These are phyloP conservation scores for Actinostola sp. DNA, from an alignment of 92 coral and sea anemone species.

Conservation along the genomic window DNA sequence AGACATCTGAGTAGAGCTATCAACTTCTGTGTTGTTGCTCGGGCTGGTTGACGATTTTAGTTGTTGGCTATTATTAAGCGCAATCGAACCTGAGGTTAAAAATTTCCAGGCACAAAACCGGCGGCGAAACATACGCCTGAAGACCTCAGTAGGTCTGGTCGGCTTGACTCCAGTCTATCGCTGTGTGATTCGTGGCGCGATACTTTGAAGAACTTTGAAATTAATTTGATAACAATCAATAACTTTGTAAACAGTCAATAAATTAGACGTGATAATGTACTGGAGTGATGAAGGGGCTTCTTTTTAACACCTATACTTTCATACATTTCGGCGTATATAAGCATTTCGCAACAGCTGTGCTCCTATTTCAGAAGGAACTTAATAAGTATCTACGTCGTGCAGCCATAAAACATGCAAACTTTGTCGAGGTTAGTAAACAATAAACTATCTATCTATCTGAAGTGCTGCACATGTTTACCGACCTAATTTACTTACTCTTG, in stretches of 20 bases:
- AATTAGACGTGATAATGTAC: not conserved
- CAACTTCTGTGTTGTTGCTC: not conserved
- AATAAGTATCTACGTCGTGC: too few relatives aligned
- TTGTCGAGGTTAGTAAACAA: too few relatives aligned
- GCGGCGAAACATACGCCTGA: too few relatives aligned
- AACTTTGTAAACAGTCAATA: conserved; percentile 4
- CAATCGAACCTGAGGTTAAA: conserved; percentile 4
- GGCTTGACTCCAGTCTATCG: not conserved
- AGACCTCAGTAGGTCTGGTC: too few relatives aligned
- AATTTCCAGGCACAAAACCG: not conserved
- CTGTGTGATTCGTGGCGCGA: not conserved
- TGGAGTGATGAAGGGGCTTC: not conserved
- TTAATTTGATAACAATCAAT: not conserved
- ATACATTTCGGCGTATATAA: too few relatives aligned
- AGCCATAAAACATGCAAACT: too few relatives aligned
- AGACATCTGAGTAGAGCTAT: not conserved
- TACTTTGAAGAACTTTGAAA: not conserved
- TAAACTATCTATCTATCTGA: too few relatives aligned
- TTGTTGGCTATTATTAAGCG: not conserved
- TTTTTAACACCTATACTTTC: not conserved
- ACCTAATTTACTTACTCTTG: too few relatives aligned
- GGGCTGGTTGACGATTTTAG: not conserved
- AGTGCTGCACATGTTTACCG: too few relatives aligned
- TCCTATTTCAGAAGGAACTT: too few relatives aligned
- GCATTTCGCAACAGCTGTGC: too few relatives aligned